Conservation (phyloP, 2,797 vertebrate species). For the Hippocampus kuda region DNA sequence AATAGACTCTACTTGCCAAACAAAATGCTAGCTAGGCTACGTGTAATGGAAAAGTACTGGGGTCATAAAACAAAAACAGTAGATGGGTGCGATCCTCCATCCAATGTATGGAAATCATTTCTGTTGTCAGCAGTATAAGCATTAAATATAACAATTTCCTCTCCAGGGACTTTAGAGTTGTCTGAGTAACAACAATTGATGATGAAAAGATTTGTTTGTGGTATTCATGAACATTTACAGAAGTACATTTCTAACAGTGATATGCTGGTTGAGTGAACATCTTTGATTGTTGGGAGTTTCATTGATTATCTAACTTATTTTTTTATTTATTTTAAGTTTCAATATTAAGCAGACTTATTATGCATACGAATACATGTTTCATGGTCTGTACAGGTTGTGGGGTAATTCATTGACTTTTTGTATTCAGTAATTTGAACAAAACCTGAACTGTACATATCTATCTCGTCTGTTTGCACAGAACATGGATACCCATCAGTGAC, state of each 20-base stretch:
- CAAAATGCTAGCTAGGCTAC: constrained; percentile 10
- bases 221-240: not conserved
- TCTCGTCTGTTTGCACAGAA: no score
- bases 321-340: not conserved
- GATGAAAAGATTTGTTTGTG: no score
- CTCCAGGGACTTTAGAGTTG: not conserved
- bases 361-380: no score
- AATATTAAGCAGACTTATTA: no score
- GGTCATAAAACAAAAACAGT: constrained; percentile 11
- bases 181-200: not conserved
- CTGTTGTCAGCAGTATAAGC: not conserved
- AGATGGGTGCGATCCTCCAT: not conserved
- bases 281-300: not conserved
- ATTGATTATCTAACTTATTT: no score
- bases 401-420: no score
- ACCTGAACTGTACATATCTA: no score
- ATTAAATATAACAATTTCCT: not conserved
- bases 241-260: not conserved
- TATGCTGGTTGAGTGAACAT: not conserved
- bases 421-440: no score
- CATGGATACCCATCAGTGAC: no score
- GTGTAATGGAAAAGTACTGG: constrained; percentile 48
- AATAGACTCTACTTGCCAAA: not conserved
- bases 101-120: not conserved
- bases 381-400: no score